Base-by-base conservation (phyloP, 2,797 vertebrate genomes). In the Rhadinocentrus ornatus region DNA sequence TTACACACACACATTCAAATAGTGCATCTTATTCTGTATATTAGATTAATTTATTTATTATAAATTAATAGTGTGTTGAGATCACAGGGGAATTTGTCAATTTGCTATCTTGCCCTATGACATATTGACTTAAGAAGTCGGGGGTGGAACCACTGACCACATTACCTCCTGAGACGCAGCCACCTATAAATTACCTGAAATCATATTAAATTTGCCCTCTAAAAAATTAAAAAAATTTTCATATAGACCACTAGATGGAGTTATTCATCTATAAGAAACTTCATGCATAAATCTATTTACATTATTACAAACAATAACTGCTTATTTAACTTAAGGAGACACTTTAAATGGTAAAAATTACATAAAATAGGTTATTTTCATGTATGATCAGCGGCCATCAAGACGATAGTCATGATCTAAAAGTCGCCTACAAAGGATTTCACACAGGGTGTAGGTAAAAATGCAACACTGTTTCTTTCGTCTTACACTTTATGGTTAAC, bases 201-300 rank as follows among this genome's bases (percentile, higher is more conserved):
- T 46, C 44, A 46, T 46, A 2, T n/a, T 6, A 10, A n/a, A 11
- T 13, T 16, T 32, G 4, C 29, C 44, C 20, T 3, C 26, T 3
- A 34, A 50, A 22, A 12, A 54, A 8, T 9, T 1, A 37, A 3
- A 9, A 64, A 15, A 6, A 15, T 11, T 22, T 63, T 50, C 3
- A 20, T 1, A 12, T 31, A 10, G 15, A 8, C 82, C 89, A 83
- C 85, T 79, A 88, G 81, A 77, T 78, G 85, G 84, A 82, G 80
- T 62, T 71, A 83, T 71, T 67, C 15, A 13, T 34, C 26, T 20
- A 15, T 13, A 37, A 37, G 15, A 32, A 24, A 13, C n/a, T 26
- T 37, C 3, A 20, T 46, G 41, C 44, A 48, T 55, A 8, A 16
- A 55, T 31, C 6, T 29, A 8, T 29, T 55, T 18, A 31, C 3